phyloP scores from a whole-genome alignment of 2,888 invertebrate genomes.

The Laothoe populi region DNA sequence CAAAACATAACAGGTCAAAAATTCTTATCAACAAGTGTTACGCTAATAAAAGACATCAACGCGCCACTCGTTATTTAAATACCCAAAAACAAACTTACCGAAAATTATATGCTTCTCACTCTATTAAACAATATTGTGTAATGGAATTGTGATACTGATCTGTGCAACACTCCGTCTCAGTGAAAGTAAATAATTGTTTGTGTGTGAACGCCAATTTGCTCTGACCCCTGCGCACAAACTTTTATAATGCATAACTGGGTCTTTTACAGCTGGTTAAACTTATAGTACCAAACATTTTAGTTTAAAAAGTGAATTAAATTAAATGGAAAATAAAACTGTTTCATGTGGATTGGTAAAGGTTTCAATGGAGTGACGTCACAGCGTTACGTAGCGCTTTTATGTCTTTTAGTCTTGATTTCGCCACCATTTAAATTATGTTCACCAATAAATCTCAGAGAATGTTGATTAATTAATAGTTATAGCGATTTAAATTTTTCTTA shows the following conservation, averaged over 20 bases:
- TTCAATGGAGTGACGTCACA: constrained; percentile 7
- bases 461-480: neutral
- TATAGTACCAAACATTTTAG: constrained; percentile 5
- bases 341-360: constrained; percentile 6
- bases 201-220: constrained; percentile 10
- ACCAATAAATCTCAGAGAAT: constrained; percentile 2
- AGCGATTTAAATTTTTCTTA: neutral
- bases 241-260: neutral
- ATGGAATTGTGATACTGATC: constrained; percentile 24
- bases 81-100: constrained; percentile 13
- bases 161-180: constrained; percentile 22
- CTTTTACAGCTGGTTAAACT: neutral
- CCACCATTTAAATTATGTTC: constrained; percentile 9
- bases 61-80: constrained; percentile 3
- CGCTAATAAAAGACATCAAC: constrained; percentile 32
- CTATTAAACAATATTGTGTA: constrained; percentile 23
- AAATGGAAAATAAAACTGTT: constrained; percentile 15
- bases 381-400: constrained; percentile 20
- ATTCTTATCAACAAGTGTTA: constrained; percentile 21
- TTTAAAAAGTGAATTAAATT: constrained; percentile 1
- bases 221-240: constrained; percentile 1
- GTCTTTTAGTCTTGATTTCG: constrained; percentile 20
- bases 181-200: constrained; percentile 30
- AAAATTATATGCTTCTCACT: constrained; percentile 15
- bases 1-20: constrained; percentile 8